phyloP scores from a whole-genome alignment of 1,140 invertebrate species.

The Teleogryllus occipitalis region DNA sequence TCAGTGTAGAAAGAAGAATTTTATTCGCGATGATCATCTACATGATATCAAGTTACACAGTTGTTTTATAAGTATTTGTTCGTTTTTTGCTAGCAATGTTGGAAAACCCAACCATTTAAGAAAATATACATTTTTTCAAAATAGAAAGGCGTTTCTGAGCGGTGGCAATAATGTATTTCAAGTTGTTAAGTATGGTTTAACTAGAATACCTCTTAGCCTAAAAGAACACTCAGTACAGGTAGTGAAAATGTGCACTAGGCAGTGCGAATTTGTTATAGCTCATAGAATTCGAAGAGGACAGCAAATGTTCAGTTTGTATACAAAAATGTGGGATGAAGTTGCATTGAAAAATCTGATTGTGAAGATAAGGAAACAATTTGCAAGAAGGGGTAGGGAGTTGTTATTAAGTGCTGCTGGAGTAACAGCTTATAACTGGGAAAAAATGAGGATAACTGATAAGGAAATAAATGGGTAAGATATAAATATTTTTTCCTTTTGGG shows the following conservation, averaged over 20 bases:
- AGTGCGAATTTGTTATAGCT: conserved; percentile 54
- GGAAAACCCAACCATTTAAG: not conserved
- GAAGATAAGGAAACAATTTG: conserved; percentile 38
- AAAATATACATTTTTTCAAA: not conserved
- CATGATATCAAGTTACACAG: not conserved
- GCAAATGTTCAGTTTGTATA: conserved; percentile 52
- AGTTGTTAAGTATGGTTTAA: not conserved
- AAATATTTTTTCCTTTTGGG: conserved; percentile 3
- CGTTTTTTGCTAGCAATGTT: not conserved
- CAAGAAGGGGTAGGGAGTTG: conserved; percentile 37
- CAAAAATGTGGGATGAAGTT: conserved; percentile 50
- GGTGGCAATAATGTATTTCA: not conserved
- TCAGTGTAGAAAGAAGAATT: not conserved
- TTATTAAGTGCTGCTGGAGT: conserved; percentile 37
- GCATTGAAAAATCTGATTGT: conserved; percentile 45
- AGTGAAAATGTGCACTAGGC: conserved; percentile 44
- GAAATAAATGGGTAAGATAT: conserved; percentile 40
- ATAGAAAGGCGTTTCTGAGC: not conserved
- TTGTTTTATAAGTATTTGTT: not conserved
- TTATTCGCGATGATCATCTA: not conserved
- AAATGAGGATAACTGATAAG: conserved; percentile 41
- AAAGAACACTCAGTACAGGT: conserved; percentile 39
- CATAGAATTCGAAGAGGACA: conserved; percentile 49
- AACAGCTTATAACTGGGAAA: conserved; percentile 45
- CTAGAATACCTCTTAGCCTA: conserved; percentile 17